A percentile compares a stretch with the other conserved stretches of the same genome.
These are phyloP conservation scores for Siniperca knerii DNA, from an alignment of 2,113 vertebrate species.

Conservation along the genomic window DNA sequence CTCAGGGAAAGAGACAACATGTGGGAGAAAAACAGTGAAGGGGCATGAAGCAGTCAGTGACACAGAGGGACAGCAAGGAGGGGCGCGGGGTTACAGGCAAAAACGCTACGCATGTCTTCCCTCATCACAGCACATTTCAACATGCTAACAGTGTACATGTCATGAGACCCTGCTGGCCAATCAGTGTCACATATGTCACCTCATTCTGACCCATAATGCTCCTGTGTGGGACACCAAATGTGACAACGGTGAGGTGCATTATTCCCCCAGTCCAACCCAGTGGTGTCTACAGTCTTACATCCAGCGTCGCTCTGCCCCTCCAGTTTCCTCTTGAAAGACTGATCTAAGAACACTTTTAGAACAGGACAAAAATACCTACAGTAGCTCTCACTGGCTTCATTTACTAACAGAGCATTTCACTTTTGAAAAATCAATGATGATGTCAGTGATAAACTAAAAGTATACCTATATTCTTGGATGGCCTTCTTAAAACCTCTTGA, in stretches of 20 bases:
- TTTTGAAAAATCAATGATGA: background rate
- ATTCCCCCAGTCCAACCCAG: background rate
- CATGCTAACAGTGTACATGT: background rate
- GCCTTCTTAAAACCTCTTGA: background rate
- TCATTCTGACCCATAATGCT: conserved; percentile 15
- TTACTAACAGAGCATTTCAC: background rate
- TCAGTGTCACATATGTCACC: conserved; percentile 7
- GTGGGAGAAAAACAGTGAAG: conserved; percentile 1
- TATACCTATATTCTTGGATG: background rate
- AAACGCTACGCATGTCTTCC: background rate
- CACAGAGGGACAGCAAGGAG: background rate
- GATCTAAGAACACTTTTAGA: background rate
- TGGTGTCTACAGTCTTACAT: too few relatives aligned
- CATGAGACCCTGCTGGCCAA: background rate
- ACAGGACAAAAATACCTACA: background rate
- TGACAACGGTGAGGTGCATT: background rate
- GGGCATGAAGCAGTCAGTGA: conserved; percentile 6
- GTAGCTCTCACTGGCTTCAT: background rate
- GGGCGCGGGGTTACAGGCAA: too few relatives aligned
- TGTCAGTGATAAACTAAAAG: background rate
- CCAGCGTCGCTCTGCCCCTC: background rate
- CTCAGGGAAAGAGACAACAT: background rate
- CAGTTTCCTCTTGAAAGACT: background rate
- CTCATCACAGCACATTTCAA: background rate
- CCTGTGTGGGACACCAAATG: background rate